phyloP scores from a whole-genome alignment of 2,888 invertebrate species.

The Deilephila porcellus region DNA sequence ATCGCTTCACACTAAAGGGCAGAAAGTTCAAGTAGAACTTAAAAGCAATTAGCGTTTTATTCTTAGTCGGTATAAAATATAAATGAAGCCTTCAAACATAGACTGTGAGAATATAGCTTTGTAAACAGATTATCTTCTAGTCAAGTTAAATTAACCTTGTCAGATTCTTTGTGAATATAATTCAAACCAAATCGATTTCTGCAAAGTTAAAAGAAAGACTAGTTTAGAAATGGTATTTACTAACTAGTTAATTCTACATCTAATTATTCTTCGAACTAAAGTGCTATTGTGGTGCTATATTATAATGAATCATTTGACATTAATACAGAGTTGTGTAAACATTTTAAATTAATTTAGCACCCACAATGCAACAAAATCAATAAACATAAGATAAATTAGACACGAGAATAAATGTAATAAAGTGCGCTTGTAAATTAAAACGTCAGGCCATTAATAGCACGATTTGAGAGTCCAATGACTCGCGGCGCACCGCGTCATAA shows the following conservation, averaged over 20 bases:
- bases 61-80: neutral
- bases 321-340: neutral
- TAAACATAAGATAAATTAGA: neutral
- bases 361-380: neutral
- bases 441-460: slow-evolving; percentile 4
- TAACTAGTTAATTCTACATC: neutral
- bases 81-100: neutral
- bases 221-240: too few species aligned
- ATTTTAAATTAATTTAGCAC: neutral
- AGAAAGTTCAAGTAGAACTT: slow-evolving; percentile 10
- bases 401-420: slow-evolving; percentile 7
- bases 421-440: slow-evolving; percentile 5
- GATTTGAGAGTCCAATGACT: slow-evolving; percentile 24
- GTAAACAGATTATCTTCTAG: too few species aligned
- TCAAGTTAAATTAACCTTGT: too few species aligned
- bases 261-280: neutral
- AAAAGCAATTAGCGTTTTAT: slow-evolving; percentile 2
- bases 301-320: neutral
- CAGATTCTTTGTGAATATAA: too few species aligned
- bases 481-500: neutral
- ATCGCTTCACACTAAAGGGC: slow-evolving; percentile 2
- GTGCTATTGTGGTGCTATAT: neutral
- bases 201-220: too few species aligned
- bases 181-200: too few species aligned
- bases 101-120: neutral